These are phyloP conservation scores for Scrobipalpa costella DNA, from an alignment of 2,888 invertebrate genomes.

Conservation along the genomic window DNA sequence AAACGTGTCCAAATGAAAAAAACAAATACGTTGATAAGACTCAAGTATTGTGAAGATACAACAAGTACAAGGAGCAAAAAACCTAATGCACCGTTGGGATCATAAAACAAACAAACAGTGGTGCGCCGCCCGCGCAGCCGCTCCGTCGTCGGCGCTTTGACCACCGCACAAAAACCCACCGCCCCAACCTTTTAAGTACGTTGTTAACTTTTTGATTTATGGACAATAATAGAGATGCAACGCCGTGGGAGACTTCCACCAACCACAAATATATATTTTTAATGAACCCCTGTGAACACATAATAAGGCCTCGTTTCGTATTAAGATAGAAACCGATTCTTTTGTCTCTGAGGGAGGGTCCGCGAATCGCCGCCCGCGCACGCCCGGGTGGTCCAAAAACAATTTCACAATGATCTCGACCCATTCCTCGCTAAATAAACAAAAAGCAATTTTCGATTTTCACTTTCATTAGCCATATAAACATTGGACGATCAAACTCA, in stretches of 20 bases:
- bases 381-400: conserved; percentile 62
- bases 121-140: conserved; percentile 54
- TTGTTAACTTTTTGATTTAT: conserved; percentile 82
- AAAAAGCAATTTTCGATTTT: conserved; percentile 38
- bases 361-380: conserved; percentile 42
- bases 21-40: conserved; percentile 65
- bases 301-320: conserved; percentile 68
- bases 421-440: conserved; percentile 39
- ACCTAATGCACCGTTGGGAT: conserved; percentile 77
- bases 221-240: conserved; percentile 80
- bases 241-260: conserved; percentile 78
- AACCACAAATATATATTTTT: conserved; percentile 74
- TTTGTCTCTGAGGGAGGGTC: conserved; percentile 53
- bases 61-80: conserved; percentile 70
- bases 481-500: conserved; percentile 45
- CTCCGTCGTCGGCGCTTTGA: conserved; percentile 71
- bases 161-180: conserved; percentile 74
- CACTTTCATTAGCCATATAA: conserved; percentile 49
- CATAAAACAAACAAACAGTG: conserved; percentile 76
- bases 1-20: conserved; percentile 33
- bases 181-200: conserved; percentile 79
- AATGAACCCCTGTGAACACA: conserved; percentile 74
- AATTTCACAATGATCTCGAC: conserved; percentile 44
- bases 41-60: conserved; percentile 68
- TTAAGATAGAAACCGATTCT: conserved; percentile 55